phyloP scores from a whole-genome alignment of 2,113 vertebrate species.

The Dromiciops gliroides region DNA sequence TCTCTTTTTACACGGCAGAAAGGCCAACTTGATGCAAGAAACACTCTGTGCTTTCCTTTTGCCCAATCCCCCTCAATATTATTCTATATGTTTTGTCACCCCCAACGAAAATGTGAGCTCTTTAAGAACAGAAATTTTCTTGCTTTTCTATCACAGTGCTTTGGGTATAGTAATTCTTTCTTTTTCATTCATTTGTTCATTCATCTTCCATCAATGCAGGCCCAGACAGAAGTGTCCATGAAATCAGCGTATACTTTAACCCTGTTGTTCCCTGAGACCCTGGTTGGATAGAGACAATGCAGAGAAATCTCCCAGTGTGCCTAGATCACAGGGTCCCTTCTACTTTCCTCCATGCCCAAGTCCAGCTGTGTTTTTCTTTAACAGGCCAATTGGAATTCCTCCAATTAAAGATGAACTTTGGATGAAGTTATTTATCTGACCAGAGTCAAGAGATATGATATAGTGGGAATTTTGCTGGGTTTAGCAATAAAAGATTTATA shows the following conservation, averaged over 20 bases:
- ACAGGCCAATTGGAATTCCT: neutral
- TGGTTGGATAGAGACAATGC: neutral
- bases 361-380: neutral
- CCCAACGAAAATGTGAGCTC: neutral
- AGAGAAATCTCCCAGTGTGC: neutral
- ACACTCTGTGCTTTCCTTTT: neutral
- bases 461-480: neutral
- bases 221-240: neutral
- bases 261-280: neutral
- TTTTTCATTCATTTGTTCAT: neutral
- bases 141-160: neutral
- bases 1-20: neutral
- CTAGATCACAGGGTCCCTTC: neutral
- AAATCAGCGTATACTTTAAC: neutral
- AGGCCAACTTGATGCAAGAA: neutral
- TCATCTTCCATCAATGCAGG: neutral
- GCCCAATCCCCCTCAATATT: neutral
- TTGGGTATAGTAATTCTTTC: neutral
- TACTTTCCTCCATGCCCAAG: neutral
- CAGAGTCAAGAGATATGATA: neutral
- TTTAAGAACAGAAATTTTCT: neutral
- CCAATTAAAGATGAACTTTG: neutral
- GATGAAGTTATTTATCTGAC: neutral
- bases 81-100: neutral
- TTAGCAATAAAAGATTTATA: neutral